Evolutionary conservation across 2,888 invertebrate genomes (phyloP).

Genomic region (Melieria crassipennis): DNA sequence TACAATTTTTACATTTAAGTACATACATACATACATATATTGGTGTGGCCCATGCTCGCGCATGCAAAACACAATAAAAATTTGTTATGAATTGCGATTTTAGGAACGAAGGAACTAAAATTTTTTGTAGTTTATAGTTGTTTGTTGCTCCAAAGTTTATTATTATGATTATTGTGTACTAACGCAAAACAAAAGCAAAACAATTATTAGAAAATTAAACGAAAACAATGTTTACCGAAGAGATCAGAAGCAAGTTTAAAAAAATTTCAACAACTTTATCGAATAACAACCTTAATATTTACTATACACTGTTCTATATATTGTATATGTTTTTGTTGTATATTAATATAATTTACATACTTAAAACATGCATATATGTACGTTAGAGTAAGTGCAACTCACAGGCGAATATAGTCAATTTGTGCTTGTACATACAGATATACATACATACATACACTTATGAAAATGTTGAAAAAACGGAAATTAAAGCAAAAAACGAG

Average conservation of each 20-base stretch:
- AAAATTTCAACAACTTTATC: too few relatives aligned
- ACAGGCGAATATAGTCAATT: neutral
- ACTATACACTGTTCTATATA: too few relatives aligned
- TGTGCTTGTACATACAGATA: neutral
- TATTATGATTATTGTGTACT: neutral
- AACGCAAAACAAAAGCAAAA: too few relatives aligned
- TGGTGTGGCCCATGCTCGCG: neutral
- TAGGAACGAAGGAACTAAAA: neutral
- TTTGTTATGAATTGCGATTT: neutral
- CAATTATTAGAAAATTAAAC: neutral
- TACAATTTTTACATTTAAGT: neutral
- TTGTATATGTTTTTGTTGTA: too few relatives aligned
- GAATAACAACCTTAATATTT: too few relatives aligned
- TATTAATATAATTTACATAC: too few relatives aligned
- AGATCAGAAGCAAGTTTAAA: too few relatives aligned
- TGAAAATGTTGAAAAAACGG: too few relatives aligned
- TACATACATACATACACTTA: constrained; percentile 4
- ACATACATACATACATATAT: constrained; percentile 8
- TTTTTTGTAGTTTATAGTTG: neutral
- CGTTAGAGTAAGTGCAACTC: neutral
- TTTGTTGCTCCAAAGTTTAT: neutral
- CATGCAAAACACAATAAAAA: neutral
- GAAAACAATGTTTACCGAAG: neutral
- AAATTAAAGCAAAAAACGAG: too few relatives aligned
- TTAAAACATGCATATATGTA: neutral